Evolutionary conservation across 2,888 invertebrate species (phyloP).

Genomic region (Nemotelus nigrinus): DNA sequence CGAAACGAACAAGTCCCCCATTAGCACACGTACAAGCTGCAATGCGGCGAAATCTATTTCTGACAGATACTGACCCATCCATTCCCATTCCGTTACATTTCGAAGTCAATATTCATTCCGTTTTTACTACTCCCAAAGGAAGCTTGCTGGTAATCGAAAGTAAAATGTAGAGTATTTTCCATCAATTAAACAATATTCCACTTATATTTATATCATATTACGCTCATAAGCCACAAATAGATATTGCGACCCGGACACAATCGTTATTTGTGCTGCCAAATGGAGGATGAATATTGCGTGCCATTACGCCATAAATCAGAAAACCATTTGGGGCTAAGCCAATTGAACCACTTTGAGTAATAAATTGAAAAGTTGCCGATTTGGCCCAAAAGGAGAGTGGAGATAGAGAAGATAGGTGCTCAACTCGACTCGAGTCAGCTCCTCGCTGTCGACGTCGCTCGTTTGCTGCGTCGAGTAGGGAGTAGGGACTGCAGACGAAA

Average conservation of each 20-base stretch:
- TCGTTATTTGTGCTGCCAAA: constrained; percentile 50
- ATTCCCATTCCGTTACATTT: no score
- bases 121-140: background rate
- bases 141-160: background rate
- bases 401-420: background rate
- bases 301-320: constrained; percentile 60
- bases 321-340: constrained; percentile 58
- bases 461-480: no score
- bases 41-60: no score
- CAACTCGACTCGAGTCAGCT: background rate
- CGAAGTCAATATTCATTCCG: background rate
- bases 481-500: no score
- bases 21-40: no score
- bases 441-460: background rate
- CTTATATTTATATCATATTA: background rate
- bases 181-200: constrained; percentile 39
- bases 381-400: constrained; percentile 50
- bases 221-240: constrained; percentile 46
- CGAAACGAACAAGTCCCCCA: no score
- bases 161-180: constrained; percentile 12
- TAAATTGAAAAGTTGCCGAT: constrained; percentile 59
- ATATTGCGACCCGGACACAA: constrained; percentile 50
- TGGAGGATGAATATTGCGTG: constrained; percentile 58
- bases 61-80: no score
- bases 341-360: constrained; percentile 59